Conservation (phyloP, 1,140 invertebrate genomes). For the Branchinecta lynchi region DNA sequence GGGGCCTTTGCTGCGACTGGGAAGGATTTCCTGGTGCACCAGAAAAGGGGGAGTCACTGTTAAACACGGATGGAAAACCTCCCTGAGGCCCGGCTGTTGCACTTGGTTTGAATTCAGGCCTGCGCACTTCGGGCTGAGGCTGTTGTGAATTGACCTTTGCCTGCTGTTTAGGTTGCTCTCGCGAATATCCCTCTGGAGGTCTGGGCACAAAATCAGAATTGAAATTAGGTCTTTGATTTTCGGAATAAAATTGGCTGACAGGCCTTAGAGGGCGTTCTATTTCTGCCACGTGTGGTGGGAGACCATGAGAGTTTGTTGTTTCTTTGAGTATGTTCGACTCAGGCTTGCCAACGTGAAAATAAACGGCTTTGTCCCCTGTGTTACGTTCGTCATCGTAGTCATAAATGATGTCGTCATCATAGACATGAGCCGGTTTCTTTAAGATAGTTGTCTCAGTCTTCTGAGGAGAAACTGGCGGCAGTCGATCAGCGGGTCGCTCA, state of each 20-base stretch:
- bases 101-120: background rate
- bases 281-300: background rate
- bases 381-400: slow-evolving; percentile 20
- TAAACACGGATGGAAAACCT: background rate
- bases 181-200: no score
- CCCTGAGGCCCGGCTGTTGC: background rate
- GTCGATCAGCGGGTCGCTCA: background rate
- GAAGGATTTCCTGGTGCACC: no score
- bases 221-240: no score
- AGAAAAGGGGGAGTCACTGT: background rate
- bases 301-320: slow-evolving; percentile 11
- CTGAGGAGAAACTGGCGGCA: background rate
- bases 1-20: no score
- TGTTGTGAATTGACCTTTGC: no score
- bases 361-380: slow-evolving; percentile 17
- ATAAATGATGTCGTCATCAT: slow-evolving; percentile 20
- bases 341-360: slow-evolving; percentile 14
- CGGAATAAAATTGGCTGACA: no score
- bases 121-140: background rate
- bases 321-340: background rate
- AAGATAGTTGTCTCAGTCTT: background rate
- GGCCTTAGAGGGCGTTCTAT: background rate
- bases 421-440: background rate
- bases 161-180: no score
- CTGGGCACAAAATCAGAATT: no score